Evolutionary conservation across 2,888 invertebrate genomes (phyloP).

Genomic region (Macrostomum cliftonense): DNA sequence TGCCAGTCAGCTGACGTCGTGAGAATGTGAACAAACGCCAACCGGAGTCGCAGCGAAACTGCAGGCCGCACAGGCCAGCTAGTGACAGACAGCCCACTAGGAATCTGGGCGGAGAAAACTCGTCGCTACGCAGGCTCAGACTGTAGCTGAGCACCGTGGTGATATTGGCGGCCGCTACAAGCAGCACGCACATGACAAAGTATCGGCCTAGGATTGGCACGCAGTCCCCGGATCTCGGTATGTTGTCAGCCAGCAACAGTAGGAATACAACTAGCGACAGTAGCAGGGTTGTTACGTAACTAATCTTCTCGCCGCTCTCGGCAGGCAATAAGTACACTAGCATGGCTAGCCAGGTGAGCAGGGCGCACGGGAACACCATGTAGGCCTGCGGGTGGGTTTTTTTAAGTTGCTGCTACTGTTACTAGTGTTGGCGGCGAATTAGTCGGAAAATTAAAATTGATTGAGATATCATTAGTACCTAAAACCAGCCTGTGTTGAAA

Average conservation of each 20-base stretch:
- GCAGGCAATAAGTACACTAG: constrained; percentile 7
- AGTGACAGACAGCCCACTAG: constrained; percentile 2
- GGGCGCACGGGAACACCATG: constrained; percentile 8
- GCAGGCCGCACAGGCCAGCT: neutral
- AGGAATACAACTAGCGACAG: constrained; percentile 9
- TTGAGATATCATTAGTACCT: too few species aligned
- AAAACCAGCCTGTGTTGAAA: too few species aligned
- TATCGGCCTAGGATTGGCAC: constrained; percentile 7
- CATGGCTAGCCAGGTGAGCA: constrained; percentile 8
- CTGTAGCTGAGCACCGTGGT: constrained; percentile 5
- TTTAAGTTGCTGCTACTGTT: too few species aligned
- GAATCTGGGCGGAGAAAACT: neutral
- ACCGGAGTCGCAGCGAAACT: neutral
- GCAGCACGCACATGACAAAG: constrained; percentile 8
- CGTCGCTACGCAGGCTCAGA: constrained; percentile 1
- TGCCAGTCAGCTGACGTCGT: neutral
- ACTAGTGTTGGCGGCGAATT: too few species aligned
- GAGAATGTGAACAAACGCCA: neutral
- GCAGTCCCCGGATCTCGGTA: constrained; percentile 8
- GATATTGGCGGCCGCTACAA: constrained; percentile 1
- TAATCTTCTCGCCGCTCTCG: constrained; percentile 7
- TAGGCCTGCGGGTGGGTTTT: constrained; percentile 6
- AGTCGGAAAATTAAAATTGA: too few species aligned
- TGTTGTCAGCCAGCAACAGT: constrained; percentile 8
- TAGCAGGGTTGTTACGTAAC: constrained; percentile 3